These are phyloP conservation scores for Eubasilissa regina DNA, from an alignment of 1,140 invertebrate species.

Conservation along the genomic window DNA sequence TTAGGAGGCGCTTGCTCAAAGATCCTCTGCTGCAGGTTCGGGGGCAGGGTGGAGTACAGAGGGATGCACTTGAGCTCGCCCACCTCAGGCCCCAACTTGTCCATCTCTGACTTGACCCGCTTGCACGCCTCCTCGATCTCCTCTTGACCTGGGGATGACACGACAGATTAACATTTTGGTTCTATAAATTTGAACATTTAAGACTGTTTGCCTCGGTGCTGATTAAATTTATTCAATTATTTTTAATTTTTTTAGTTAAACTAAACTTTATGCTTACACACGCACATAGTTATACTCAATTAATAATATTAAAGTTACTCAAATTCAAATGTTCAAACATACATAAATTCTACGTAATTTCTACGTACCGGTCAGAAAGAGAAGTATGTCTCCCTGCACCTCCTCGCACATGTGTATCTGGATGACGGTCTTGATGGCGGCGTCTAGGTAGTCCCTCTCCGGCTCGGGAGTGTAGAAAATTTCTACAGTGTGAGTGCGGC, in stretches of 20 bases:
- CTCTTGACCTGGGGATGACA: slow-evolving; percentile 76
- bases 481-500: slow-evolving; percentile 86
- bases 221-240: no score
- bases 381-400: slow-evolving; percentile 91
- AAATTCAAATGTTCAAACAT: neutral
- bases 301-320: no score
- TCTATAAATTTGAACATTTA: no score
- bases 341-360: neutral
- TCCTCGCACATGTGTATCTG: slow-evolving; percentile 99
- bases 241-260: no score
- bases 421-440: slow-evolving; percentile 97
- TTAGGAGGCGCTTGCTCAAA: slow-evolving; percentile 96
- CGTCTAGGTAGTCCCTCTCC: slow-evolving; percentile 98
- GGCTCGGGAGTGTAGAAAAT: slow-evolving; percentile 99
- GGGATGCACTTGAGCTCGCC: slow-evolving; percentile 99
- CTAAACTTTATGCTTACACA: no score
- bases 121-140: slow-evolving; percentile 99
- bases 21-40: slow-evolving; percentile 97
- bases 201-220: no score
- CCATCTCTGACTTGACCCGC: slow-evolving; percentile 96
- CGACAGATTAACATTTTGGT: neutral
- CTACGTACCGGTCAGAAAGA: slow-evolving; percentile 90
- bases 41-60: slow-evolving; percentile 97
- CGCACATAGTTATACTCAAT: no score
- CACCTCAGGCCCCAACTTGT: slow-evolving; percentile 96